phyloP scores from a whole-genome alignment of 1,140 invertebrate genomes.

The Drosophila navojoa region DNA sequence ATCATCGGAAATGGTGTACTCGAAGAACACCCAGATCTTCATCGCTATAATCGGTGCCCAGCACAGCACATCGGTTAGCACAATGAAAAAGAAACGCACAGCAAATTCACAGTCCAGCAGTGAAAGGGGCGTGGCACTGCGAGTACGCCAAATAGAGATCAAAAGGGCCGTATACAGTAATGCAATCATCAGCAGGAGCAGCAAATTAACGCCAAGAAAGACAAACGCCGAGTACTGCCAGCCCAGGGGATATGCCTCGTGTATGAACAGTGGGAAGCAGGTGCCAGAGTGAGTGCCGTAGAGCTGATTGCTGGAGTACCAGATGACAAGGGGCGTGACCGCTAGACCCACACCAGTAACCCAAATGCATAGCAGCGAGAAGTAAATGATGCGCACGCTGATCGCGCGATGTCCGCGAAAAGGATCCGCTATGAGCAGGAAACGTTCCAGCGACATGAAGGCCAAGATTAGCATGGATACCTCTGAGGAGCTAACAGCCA shows the following conservation, averaged over 20 bases:
- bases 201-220: constrained; percentile 88
- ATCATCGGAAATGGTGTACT: constrained; percentile 86
- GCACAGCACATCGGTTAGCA: constrained; percentile 89
- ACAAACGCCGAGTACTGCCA: constrained; percentile 91
- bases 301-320: constrained; percentile 87
- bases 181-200: constrained; percentile 87
- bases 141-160: constrained; percentile 87
- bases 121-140: constrained; percentile 86
- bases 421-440: constrained; percentile 89
- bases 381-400: constrained; percentile 85
- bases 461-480: constrained; percentile 90
- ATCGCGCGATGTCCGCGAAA: constrained; percentile 86
- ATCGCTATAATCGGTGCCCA: constrained; percentile 90
- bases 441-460: constrained; percentile 91
- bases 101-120: constrained; percentile 88
- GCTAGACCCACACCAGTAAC: constrained; percentile 87
- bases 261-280: constrained; percentile 90
- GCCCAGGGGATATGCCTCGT: constrained; percentile 88
- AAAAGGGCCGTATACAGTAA: constrained; percentile 88
- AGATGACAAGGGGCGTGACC: constrained; percentile 88
- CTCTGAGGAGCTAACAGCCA: constrained; percentile 89
- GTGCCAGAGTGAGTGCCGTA: constrained; percentile 88
- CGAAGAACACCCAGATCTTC: constrained; percentile 87
- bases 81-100: constrained; percentile 90
- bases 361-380: constrained; percentile 86